These are phyloP conservation scores for Nestor notabilis DNA, from an alignment of 2,113 vertebrate species.

Conservation along the genomic window DNA sequence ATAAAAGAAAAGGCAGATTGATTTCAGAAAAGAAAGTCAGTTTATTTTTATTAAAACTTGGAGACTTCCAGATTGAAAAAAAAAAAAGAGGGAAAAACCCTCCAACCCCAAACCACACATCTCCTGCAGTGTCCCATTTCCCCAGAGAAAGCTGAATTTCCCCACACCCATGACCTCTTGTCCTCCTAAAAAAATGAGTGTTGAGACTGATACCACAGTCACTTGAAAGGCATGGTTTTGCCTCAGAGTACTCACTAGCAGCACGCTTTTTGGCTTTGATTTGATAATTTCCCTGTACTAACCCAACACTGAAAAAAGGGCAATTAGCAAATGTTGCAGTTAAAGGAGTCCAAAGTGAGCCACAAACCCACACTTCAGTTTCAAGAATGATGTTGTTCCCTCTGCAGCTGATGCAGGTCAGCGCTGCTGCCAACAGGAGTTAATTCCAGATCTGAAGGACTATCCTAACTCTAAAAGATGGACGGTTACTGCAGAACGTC, in stretches of 20 bases:
- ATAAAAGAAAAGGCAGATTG: neutral
- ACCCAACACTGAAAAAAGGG: neutral
- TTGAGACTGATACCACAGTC: neutral
- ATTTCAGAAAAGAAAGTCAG: neutral
- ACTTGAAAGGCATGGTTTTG: neutral
- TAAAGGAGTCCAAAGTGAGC: neutral
- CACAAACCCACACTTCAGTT: neutral
- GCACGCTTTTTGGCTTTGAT: neutral
- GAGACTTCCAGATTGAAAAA: neutral
- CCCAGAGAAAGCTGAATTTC: neutral
- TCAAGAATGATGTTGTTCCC: neutral
- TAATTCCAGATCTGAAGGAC: neutral
- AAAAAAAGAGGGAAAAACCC: neutral
- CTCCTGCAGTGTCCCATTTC: neutral
- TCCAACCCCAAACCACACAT: neutral
- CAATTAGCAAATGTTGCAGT: neutral
- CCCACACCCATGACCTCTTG: accelerated
- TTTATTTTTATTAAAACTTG: neutral
- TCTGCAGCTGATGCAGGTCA: neutral
- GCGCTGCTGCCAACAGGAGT: neutral
- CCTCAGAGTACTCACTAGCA: accelerated
- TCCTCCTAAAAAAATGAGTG: neutral
- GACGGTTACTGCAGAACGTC: neutral
- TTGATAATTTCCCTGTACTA: neutral
- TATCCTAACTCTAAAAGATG: neutral